Conservation (phyloP, 1,140 invertebrate genomes). For the Brachionus rubens region DNA sequence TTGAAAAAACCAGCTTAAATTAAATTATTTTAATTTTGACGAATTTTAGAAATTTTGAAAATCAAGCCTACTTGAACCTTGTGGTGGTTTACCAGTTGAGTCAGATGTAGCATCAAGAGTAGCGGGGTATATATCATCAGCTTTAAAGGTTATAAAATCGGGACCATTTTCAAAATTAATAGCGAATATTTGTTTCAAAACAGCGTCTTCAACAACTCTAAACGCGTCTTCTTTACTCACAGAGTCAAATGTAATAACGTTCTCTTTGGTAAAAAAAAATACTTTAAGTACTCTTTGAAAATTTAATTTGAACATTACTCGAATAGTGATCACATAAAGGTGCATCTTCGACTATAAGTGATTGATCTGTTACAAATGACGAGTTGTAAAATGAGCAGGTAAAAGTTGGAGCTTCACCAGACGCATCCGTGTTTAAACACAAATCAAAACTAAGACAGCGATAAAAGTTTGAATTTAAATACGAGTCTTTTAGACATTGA, state of each 20-base stretch:
- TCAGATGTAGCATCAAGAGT: slow-evolving; percentile 8
- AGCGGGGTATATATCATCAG: slow-evolving; percentile 29
- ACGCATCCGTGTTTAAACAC: neutral
- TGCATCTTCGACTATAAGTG: neutral
- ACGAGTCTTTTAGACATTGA: slow-evolving; percentile 20
- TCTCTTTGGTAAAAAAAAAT: neutral
- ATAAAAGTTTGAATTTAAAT: slow-evolving; percentile 26
- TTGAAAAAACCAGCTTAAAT: slow-evolving; percentile 5
- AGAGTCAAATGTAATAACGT: slow-evolving; percentile 3
- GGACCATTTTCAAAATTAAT: slow-evolving; percentile 5
- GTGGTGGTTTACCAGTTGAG: slow-evolving; percentile 4
- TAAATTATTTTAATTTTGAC: neutral
- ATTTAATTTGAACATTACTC: too few species aligned
- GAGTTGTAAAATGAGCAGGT: slow-evolving; percentile 43
- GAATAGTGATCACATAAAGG: slow-evolving; percentile 34
- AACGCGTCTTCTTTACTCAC: slow-evolving; percentile 18
- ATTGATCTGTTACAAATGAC: slow-evolving; percentile 22
- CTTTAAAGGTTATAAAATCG: neutral
- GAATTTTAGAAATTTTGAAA: neutral
- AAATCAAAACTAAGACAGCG: slow-evolving; percentile 37
- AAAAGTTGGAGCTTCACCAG: neutral
- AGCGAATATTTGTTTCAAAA: neutral
- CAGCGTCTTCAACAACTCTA: neutral
- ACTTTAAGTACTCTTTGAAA: too few species aligned
- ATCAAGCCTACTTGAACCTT: neutral